These are phyloP conservation scores for Lasioglossum oenotherae DNA, from an alignment of 2,888 invertebrate species.

Conservation along the genomic window DNA sequence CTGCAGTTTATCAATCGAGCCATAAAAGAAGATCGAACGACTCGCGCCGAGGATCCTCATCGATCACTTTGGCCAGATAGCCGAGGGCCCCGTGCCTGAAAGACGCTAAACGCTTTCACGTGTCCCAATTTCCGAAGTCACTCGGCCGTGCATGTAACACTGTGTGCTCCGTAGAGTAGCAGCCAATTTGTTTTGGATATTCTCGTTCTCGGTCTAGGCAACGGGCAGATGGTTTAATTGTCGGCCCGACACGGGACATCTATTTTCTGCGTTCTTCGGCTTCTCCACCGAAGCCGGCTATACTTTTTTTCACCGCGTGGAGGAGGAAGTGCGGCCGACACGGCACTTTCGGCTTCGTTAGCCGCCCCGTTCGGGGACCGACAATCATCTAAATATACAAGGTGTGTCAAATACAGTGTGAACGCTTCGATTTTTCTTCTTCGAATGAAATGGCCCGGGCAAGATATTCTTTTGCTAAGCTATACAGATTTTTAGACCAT, in stretches of 20 bases:
- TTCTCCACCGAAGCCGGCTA: conserved; percentile 19
- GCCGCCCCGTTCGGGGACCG: conserved; percentile 31
- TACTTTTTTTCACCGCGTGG: conserved; percentile 23
- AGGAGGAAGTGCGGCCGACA: conserved; percentile 38
- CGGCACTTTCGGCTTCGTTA: conserved; percentile 49
- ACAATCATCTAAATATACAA: conserved; percentile 60
- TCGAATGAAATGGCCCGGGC: no score
- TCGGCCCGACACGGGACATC: conserved; percentile 66
- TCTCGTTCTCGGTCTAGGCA: conserved; percentile 63
- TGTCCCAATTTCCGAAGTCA: conserved; percentile 64
- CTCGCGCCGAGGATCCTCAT: conserved; percentile 11
- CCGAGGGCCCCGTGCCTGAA: conserved; percentile 30
- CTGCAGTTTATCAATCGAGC: conserved; percentile 23
- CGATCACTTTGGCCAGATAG: conserved; percentile 35
- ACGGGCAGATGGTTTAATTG: conserved; percentile 71
- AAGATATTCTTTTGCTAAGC: no score
- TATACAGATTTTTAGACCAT: no score
- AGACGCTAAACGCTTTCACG: conserved; percentile 70
- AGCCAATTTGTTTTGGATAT: conserved; percentile 78
- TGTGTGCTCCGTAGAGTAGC: conserved; percentile 28
- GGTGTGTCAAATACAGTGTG: conserved; percentile 32
- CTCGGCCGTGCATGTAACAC: conserved; percentile 34
- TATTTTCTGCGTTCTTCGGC: conserved; percentile 65
- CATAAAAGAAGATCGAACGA: conserved; percentile 35
- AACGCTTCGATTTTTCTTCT: no score